These are phyloP conservation scores for Acrobeloides nanus DNA, from an alignment of 2,888 invertebrate genomes.

Conservation along the genomic window DNA sequence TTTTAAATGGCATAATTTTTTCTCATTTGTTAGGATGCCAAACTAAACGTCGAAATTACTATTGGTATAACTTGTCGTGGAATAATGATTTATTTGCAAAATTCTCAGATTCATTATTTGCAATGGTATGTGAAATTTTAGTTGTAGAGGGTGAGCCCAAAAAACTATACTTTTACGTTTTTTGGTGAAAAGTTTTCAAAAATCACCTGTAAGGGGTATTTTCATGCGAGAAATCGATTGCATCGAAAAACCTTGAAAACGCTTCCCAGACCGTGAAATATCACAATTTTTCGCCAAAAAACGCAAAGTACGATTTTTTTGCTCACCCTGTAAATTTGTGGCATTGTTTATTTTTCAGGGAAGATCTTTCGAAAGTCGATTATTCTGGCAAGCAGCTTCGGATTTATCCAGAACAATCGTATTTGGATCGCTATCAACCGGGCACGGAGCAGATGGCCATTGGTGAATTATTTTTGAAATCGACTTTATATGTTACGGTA, in stretches of 20 bases:
- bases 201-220: too few species aligned
- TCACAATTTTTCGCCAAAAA: too few species aligned
- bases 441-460: background rate
- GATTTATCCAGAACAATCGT: slow-evolving; percentile 57
- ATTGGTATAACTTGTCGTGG: slow-evolving; percentile 13
- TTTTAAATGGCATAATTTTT: background rate
- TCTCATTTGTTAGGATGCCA: slow-evolving; percentile 3
- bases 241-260: too few species aligned
- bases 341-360: too few species aligned
- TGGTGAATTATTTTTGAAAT: slow-evolving; percentile 14
- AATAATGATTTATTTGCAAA: slow-evolving; percentile 15
- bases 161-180: too few species aligned
- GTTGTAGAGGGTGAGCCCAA: too few species aligned
- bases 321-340: too few species aligned
- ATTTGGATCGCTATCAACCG: background rate
- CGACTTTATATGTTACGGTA: too few species aligned
- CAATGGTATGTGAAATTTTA: slow-evolving; percentile 9
- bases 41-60: slow-evolving; percentile 10
- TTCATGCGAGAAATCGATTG: too few species aligned
- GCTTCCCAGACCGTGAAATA: too few species aligned
- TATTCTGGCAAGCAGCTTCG: slow-evolving; percentile 97
- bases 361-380: slow-evolving; percentile 79
- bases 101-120: slow-evolving; percentile 6
- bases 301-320: too few species aligned
- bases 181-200: too few species aligned